phyloP scores from a whole-genome alignment of 2,888 invertebrate species.

The Calameuta pallipes region DNA sequence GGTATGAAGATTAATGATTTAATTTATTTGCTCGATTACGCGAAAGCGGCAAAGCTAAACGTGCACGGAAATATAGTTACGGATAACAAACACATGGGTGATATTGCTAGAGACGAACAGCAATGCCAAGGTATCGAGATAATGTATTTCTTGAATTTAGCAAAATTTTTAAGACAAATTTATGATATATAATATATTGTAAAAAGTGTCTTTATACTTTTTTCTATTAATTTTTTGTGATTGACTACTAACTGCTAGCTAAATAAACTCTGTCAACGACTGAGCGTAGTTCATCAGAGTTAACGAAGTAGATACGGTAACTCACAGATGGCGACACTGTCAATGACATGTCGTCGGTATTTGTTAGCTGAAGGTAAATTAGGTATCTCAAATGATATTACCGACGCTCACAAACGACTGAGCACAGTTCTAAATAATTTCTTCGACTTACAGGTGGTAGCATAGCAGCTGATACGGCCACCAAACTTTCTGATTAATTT shows the following conservation, averaged over 20 bases:
- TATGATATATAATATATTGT: neutral
- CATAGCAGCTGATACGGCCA: neutral
- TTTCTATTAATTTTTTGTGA: neutral
- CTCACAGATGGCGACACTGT: neutral
- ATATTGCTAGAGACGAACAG: neutral
- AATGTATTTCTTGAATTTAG: no score
- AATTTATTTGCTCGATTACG: no score
- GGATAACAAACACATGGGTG: neutral
- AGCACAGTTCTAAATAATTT: neutral
- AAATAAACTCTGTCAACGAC: neutral
- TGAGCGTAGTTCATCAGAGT: neutral
- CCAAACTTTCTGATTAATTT: no score
- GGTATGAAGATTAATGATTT: no score
- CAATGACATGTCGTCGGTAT: neutral
- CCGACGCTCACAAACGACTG: neutral
- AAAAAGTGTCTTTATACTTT: neutral
- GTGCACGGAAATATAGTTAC: neutral
- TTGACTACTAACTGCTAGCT: neutral
- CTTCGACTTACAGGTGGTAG: neutral
- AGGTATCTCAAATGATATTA: neutral
- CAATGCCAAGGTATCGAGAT: no score
- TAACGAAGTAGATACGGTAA: neutral
- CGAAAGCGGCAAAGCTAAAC: no score
- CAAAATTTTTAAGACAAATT: neutral
- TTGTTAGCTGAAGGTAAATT: neutral